Evolutionary conservation across 2,113 vertebrate genomes (phyloP), one percentile per base, ranked within the genome.

Genomic region (Bos taurus): DNA sequence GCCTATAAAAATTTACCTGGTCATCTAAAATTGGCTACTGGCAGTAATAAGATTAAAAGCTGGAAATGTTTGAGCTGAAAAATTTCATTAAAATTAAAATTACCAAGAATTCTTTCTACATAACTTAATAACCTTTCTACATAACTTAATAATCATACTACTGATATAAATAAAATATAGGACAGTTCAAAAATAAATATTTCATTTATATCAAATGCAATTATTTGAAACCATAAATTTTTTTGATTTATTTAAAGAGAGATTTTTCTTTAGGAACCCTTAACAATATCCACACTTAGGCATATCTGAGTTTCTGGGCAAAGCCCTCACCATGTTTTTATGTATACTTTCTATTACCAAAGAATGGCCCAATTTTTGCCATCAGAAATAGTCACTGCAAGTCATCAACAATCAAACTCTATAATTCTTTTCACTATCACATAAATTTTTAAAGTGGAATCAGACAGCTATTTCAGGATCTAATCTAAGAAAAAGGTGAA

Each of bases 1-100:
- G 91, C 33, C 59, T 80, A 71, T 43, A 87, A 88, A 93, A 96
- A 92, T 1, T 80, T 14, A 64, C 57, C 36, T 80, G 62, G 36
- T 14, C 40, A 48, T 80, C 60, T 94, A 40, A 96, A 50, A 88
- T 48, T 80, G 36, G 57, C 94, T 81, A 91, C 0, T 0, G 2
- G 93, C 91, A 97, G 56, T 88, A 97, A 97, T 71, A 98, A 96
- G 80, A 98, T 89, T 94, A 96, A 96, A 89, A 98, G 98, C 97
- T 98, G 98, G 98, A 99, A 98, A 98, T 98, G 98, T 97, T 97
- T 97, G 95, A 98, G 88, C 89, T 81, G 46, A 96, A 93, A 91
- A 90, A 78, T 50, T 97, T 97, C 40, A 67, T 54, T 91, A 82
- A 85, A 90, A 90, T 50, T 90, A 82, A 96, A 91, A 90, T 94